Conservation (phyloP, 2,113 vertebrate species). For the Eulacestoma nigropectus region DNA sequence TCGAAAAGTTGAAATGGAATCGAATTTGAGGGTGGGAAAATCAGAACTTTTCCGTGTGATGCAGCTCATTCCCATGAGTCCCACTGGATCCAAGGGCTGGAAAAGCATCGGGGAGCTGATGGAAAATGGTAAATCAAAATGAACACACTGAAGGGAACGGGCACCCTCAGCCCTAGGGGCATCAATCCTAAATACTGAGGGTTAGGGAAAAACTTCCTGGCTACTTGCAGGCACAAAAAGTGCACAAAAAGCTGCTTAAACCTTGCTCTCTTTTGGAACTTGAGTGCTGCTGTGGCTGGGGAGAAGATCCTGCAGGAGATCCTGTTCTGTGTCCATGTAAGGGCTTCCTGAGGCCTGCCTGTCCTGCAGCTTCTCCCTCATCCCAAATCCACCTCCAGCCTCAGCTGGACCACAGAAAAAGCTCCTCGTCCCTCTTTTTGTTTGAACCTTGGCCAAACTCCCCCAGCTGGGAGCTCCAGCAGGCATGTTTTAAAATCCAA, state of each 20-base stretch:
- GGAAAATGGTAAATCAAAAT: not conserved
- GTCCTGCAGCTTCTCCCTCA: not conserved
- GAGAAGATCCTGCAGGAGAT: not conserved
- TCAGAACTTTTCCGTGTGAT: not conserved
- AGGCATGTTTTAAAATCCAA: not conserved
- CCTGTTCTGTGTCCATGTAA: not conserved
- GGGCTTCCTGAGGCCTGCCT: not conserved
- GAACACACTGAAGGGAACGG: not conserved
- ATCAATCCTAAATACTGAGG: not conserved
- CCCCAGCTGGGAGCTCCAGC: not conserved
- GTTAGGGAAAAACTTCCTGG: not conserved
- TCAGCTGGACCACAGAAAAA: not conserved
- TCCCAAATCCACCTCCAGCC: not conserved
- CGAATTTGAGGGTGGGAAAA: not conserved
- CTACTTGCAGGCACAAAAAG: not conserved
- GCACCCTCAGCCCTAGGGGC: not conserved
- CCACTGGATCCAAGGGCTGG: not conserved
- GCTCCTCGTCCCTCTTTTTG: not conserved
- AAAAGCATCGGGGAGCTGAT: not conserved
- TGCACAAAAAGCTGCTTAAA: not conserved
- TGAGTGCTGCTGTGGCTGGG: not conserved
- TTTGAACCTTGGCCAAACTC: not conserved
- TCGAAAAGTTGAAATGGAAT: not conserved
- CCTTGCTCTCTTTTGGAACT: not conserved
- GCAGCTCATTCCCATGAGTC: rapidly evolving